Base-by-base conservation (phyloP, 1,140 invertebrate genomes). In the Drosophila dunni region DNA sequence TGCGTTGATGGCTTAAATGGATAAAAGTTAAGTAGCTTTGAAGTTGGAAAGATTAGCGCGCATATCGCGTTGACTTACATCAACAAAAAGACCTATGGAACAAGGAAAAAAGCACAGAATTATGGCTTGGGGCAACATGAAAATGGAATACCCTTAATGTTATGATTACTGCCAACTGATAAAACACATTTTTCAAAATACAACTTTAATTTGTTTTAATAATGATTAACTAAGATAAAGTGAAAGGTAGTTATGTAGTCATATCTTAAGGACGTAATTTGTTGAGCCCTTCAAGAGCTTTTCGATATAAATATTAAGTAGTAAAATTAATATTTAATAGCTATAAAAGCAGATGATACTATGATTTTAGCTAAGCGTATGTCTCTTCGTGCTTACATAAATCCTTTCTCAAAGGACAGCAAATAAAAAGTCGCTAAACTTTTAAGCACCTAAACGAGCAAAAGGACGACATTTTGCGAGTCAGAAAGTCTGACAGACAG, bases 1-100 rank as follows among this genome's bases (percentile, higher is more conserved):
- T 88, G 70, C 65, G 83, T 70, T 88, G 83, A 88, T 83, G 83
- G 83, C 83, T 86, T 86, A 88, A 86, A 86, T 77, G 83, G 83
- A 86, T 86, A 86, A 86, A 79, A 88, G 84, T 89, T 88, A 88
- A 88, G 83, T 80, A 78, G 84, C 83, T 88, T 88, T 88, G 84
- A 88, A 88, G 83, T 88, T 89, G 83, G 77, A 74, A 70, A 88
- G 83, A 88, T 88, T 88, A 88, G 80, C 79, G 80, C 79, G 75
- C 73, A 84, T 83, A 89, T 89, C 84, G 77, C 83, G 61, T 57
- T 68, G 60, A 73, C 61, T 71, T 78, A 72, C 78, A 77, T 76
- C 48, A 65, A 56, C 71, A 54, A 88, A 62, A 72, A 78, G 66
- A 72, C 64, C 80, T 66, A 78, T 66, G 67, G 53, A 74, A 50